A percentile compares a stretch with the other conserved stretches of the same genome.
Evolutionary conservation across 2,113 vertebrate species (phyloP).

Genomic region (Aleadryas rufinucha): DNA sequence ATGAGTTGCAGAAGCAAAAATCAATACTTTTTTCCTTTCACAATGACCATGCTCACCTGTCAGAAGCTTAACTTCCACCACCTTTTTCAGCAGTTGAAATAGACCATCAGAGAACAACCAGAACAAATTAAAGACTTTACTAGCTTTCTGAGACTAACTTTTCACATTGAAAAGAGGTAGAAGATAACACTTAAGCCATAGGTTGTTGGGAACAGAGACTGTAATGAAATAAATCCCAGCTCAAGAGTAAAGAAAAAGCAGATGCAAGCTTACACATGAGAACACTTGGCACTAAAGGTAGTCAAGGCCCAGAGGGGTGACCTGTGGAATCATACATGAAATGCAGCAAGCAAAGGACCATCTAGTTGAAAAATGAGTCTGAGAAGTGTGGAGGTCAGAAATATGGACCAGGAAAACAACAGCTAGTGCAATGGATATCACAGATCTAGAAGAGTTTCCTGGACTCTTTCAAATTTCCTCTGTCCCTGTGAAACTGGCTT

Average conservation of each 20-base stretch:
- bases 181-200: not conserved
- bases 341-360: not conserved
- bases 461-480: constrained; percentile 28
- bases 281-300: not conserved
- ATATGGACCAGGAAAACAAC: not conserved
- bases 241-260: not conserved
- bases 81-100: not conserved
- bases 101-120: not conserved
- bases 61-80: not conserved
- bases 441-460: not conserved
- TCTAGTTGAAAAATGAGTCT: not conserved
- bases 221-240: not conserved
- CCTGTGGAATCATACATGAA: not conserved
- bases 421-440: not conserved
- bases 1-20: not conserved
- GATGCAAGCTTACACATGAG: not conserved
- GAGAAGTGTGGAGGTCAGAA: not conserved
- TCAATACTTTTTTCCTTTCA: not conserved
- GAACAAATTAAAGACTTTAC: not conserved
- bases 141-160: not conserved
- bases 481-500: constrained; percentile 16
- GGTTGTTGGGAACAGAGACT: not conserved
- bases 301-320: not conserved
- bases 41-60: rapidly evolving
- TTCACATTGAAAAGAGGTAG: not conserved